These are phyloP conservation scores for Amphipoea lucens DNA, from an alignment of 2,888 invertebrate species.

Conservation along the genomic window DNA sequence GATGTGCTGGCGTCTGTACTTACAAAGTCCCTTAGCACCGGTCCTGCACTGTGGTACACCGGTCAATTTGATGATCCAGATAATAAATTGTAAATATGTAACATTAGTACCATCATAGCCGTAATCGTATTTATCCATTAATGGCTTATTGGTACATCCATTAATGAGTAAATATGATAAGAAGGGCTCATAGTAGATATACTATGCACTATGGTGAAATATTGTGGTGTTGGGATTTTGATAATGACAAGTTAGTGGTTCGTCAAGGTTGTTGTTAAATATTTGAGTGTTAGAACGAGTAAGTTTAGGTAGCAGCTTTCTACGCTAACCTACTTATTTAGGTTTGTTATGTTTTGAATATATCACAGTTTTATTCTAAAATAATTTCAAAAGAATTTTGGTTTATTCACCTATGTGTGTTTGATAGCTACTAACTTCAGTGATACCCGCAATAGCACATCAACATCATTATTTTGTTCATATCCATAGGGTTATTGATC, in stretches of 20 bases:
- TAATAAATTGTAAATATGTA: slow-evolving; percentile 10
- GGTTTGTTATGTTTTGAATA: too few species aligned
- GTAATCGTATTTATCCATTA: slow-evolving; percentile 26
- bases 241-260: neutral
- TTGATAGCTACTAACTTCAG: neutral
- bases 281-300: neutral
- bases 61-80: too few species aligned
- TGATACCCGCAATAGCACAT: neutral
- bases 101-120: neutral
- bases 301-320: neutral
- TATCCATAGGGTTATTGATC: neutral
- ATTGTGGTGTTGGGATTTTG: neutral
- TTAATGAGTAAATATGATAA: slow-evolving; percentile 15
- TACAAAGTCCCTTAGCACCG: neutral
- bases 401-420: neutral
- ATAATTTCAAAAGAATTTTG: neutral
- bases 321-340: neutral
- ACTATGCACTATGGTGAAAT: neutral
- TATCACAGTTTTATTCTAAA: neutral
- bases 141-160: slow-evolving; percentile 9
- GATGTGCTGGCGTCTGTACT: too few species aligned
- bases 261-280: neutral
- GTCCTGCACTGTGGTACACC: neutral
- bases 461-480: neutral
- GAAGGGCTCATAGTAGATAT: neutral